Base-by-base conservation (phyloP, 1,140 invertebrate genomes). In the Drosophila santomea region DNA sequence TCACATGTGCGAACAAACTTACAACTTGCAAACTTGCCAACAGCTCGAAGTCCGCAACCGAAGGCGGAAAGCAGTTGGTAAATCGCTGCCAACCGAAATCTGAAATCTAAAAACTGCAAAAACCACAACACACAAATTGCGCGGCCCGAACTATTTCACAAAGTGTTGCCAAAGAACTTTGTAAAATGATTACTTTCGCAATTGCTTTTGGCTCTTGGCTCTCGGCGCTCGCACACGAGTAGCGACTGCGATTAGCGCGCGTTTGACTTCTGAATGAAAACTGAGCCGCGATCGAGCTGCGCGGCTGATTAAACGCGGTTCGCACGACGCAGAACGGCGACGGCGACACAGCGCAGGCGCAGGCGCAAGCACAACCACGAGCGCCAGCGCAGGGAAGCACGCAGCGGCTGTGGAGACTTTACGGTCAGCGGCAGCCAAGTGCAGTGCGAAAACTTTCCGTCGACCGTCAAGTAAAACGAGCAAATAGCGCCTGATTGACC, bases 241-340 rank as follows among this genome's bases (percentile, higher is more conserved):
- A 17, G 32, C 43, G 45, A 28, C 62, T 36, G 15, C 63, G 56
- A 77, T 56, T 74, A 60, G 56, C 74, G 74, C 75, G 64, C 75
- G 76, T 69, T 89, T 72, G 79, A 89, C 85, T 89, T 89, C 84
- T 89, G 80, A 89, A 89, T 89, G 80, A 84, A 89, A 76, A 89
- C 84, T 89, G 84, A 89, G 84, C 69, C 38, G 5, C 68, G 62
- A 55, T 50, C 59, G 50, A 25, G 62, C 44, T 63, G 58, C 59
- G 77, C 47, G 57, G 72, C 72, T 72, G 84, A 78, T 89, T 84
- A 89, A 89, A 89, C 77, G 68, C 64, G 68, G 74, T 71, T 54
- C 61, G 76, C 66, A 35, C 83, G 84, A 71, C 83, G 71, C 67
- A 41, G 45, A 25, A 25, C 41, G 6, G 15, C 35, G 44, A 25